Evolutionary conservation across 2,797 vertebrate species (phyloP), one percentile per base, ranked within the genome.

Genomic region (Falco rusticolus): DNA sequence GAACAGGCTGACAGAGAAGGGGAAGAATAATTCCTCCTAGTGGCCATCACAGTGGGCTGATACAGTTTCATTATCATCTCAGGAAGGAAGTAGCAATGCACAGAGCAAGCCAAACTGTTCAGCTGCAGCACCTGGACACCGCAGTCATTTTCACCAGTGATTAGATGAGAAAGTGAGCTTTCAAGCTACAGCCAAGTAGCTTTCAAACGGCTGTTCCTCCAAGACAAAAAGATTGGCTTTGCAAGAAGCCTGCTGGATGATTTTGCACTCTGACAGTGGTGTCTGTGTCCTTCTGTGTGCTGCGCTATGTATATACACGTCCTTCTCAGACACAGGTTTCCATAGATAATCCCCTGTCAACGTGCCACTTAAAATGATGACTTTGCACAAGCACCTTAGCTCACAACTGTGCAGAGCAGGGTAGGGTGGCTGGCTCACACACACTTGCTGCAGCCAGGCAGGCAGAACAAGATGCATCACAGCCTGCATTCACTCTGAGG

Each of bases 21-120:
- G 64, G 87, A 94, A 93, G 68, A 83, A 89, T 70, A 92, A 89
- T 71, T 72, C 21, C 71, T 94, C 45, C 60, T 37, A 56, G 84
- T 41, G 74, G 64, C 53, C 56, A 64, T 84, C 26, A 5, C 45
- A 81, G 82, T 50, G 50, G 72, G 53, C 33, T 0, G 2, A 34
- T 51, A 69, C 3, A 48, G 68, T 84, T 92, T 86, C 1, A 0
- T 91, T 94, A 71, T 25, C 77, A 13, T 48, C 33, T 84, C 64
- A 91, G 82, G 94, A 96, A 96, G 94, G 92, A 96, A 96, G 89
- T 39, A 94, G 59, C 43, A 53, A 50, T 16, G 64, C 45, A 70
- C 45, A 83, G 75, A 87, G 31, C 37, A 68, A 85, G 84, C 75
- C 75, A 87, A 95, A 87, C 50, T 24, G 74, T 56, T 71, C 89